A percentile compares a stretch with the other conserved stretches of the same genome.
phyloP scores from a whole-genome alignment of 2,113 vertebrate genomes.

The Aramus guarauna region DNA sequence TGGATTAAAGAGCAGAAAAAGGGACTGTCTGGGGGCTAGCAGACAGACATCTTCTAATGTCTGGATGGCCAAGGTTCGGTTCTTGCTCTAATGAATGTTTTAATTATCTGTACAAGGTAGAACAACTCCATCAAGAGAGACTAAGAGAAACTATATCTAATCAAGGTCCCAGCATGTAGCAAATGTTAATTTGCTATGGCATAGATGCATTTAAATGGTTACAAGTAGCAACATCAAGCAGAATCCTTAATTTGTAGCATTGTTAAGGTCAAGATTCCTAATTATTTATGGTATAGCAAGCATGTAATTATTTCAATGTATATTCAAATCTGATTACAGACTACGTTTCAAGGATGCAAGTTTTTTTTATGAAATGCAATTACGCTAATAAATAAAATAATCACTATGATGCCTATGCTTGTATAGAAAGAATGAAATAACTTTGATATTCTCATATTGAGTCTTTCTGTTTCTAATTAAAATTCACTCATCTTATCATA shows the following conservation, averaged over 20 bases:
- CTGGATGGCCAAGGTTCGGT: neutral
- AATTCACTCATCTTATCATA: neutral
- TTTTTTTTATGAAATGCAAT: neutral
- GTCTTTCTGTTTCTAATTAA: neutral
- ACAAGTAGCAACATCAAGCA: neutral
- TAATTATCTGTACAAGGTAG: neutral
- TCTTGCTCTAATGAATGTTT: neutral
- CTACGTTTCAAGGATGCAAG: neutral
- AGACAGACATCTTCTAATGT: neutral
- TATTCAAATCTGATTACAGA: constrained; percentile 24
- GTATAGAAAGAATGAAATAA: neutral
- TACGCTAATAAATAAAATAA: neutral
- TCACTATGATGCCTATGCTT: neutral
- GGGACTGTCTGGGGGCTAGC: neutral
- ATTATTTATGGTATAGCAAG: constrained; percentile 33
- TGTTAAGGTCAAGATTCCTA: neutral
- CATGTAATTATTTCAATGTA: constrained; percentile 15
- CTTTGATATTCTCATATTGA: neutral
- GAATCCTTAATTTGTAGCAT: neutral
- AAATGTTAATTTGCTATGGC: neutral
- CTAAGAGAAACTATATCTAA: neutral
- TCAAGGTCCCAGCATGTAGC: neutral
- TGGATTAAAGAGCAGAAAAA: neutral
- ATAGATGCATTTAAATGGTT: neutral
- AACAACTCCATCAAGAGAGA: neutral